A percentile compares a stretch with the other conserved stretches of the same genome.
Evolutionary conservation across 1,140 invertebrate genomes (phyloP).

Genomic region (Colletes latitarsis): DNA sequence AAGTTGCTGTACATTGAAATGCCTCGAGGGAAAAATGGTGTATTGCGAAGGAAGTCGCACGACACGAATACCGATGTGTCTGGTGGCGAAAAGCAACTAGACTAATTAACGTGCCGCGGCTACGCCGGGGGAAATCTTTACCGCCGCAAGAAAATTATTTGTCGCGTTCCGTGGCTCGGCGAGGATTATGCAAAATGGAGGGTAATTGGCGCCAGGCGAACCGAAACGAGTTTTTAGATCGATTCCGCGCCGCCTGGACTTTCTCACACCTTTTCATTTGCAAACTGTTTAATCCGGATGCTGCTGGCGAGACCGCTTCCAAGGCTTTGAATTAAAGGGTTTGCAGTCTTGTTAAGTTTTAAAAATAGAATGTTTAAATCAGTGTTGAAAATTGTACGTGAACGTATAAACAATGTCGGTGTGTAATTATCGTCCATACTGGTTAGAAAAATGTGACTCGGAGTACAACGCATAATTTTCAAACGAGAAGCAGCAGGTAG

Average conservation of each 20-base stretch:
- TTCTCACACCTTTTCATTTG: slow-evolving; percentile 24
- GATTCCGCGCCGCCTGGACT: slow-evolving; percentile 4
- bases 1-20: neutral
- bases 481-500: too few relatives aligned
- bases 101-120: slow-evolving; percentile 20
- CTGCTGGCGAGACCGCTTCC: neutral
- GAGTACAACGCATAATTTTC: too few relatives aligned
- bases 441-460: too few relatives aligned
- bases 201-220: slow-evolving; percentile 29
- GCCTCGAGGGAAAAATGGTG: neutral
- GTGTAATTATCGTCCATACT: neutral
- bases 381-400: too few relatives aligned
- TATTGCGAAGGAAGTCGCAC: slow-evolving; percentile 8
- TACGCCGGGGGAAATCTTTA: neutral
- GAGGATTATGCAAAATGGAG: slow-evolving; percentile 34
- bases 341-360: too few relatives aligned
- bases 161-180: slow-evolving; percentile 4
- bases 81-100: neutral
- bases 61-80: neutral
- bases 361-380: too few relatives aligned
- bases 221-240: slow-evolving; percentile 37
- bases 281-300: neutral
- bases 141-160: slow-evolving; percentile 31
- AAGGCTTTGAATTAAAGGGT: neutral
- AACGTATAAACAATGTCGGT: too few relatives aligned